phyloP scores from a whole-genome alignment of 2,797 vertebrate species.

The Okamejei kenojei region DNA sequence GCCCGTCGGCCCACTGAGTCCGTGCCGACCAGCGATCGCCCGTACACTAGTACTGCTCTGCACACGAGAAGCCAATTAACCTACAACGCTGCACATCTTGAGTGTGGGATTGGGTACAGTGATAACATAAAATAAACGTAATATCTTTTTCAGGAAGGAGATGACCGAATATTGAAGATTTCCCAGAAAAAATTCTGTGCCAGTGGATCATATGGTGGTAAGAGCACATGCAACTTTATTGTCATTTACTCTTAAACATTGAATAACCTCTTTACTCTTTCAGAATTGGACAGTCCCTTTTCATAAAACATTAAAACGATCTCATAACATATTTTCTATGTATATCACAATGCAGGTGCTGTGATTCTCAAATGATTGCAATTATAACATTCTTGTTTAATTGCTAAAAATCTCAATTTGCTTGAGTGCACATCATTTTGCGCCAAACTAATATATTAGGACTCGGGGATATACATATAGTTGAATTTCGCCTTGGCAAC shows the following conservation, averaged over 20 bases:
- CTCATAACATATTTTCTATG: not conserved
- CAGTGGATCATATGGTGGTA: constrained; percentile 76
- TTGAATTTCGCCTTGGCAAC: not conserved
- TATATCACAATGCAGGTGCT: not conserved
- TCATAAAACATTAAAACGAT: not conserved
- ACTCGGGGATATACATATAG: not conserved
- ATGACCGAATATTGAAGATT: constrained; percentile 77
- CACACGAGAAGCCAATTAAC: too few species aligned
- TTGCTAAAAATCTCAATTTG: not conserved
- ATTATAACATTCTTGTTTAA: not conserved
- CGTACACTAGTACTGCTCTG: too few species aligned
- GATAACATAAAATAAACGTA: not conserved
- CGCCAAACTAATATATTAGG: not conserved
- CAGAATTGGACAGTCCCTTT: not conserved
- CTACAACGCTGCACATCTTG: too few species aligned
- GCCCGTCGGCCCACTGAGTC: too few species aligned
- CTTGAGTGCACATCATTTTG: not conserved
- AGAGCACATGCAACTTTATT: not conserved
- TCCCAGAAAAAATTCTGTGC: constrained; percentile 97
- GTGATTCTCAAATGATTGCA: not conserved
- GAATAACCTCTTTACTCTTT: not conserved
- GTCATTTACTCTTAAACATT: not conserved
- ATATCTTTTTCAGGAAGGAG: constrained; percentile 67
- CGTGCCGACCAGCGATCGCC: too few species aligned
- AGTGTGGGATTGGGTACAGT: not conserved